phyloP scores from a whole-genome alignment of 2,888 invertebrate genomes.

The Mythimna pallens region DNA sequence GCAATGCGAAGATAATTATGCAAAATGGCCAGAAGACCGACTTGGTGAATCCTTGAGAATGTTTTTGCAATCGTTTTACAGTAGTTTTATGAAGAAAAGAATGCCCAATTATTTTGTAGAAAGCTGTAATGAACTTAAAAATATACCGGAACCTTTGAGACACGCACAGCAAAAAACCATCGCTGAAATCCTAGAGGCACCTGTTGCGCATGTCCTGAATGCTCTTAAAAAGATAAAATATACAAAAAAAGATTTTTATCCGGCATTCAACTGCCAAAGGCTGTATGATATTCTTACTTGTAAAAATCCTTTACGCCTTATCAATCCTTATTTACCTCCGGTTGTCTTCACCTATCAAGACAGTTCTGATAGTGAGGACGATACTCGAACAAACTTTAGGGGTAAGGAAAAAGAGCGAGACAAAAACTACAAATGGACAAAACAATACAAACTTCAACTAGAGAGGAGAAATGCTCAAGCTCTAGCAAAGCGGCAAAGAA shows the following conservation, averaged over 20 bases:
- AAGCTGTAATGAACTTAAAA: conserved; percentile 93
- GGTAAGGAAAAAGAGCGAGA: conserved; percentile 88
- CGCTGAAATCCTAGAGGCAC: conserved; percentile 93
- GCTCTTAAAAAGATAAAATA: conserved; percentile 93
- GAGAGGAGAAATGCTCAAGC: conserved; percentile 79
- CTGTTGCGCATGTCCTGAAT: conserved; percentile 93
- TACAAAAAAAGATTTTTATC: conserved; percentile 91
- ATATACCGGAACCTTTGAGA: conserved; percentile 92
- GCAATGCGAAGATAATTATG: conserved; percentile 94
- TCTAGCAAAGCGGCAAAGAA: conserved; percentile 76
- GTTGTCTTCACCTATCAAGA: conserved; percentile 69
- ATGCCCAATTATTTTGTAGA: conserved; percentile 94
- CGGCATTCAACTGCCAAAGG: conserved; percentile 90
- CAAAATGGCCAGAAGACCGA: conserved; percentile 94
- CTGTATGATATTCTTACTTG: conserved; percentile 91
- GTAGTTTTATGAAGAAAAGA: conserved; percentile 90
- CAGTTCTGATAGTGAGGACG: conserved; percentile 84
- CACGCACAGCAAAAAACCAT: conserved; percentile 92
- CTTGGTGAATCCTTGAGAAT: conserved; percentile 92
- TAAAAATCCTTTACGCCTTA: conserved; percentile 87
- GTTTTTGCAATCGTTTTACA: conserved; percentile 92
- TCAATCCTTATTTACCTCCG: conserved; percentile 84
- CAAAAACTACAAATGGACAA: conserved; percentile 88
- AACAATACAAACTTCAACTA: conserved; percentile 82
- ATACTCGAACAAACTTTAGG: conserved; percentile 82